Evolutionary conservation across 1,140 invertebrate species (phyloP).

Genomic region (Luehdorfia chinensis): DNA sequence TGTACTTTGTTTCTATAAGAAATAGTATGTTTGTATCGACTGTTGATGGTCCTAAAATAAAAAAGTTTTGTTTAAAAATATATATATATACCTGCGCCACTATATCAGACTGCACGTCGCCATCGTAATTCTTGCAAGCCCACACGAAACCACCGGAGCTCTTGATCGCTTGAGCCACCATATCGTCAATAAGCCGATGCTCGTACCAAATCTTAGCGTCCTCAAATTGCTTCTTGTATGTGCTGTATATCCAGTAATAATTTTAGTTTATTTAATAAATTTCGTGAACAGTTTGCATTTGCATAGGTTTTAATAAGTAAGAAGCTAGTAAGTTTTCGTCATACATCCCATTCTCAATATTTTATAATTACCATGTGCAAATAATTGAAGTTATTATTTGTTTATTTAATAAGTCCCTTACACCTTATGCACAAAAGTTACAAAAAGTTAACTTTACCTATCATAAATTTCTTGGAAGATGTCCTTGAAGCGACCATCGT

Average conservation of each 20-base stretch:
- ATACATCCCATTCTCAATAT: no score
- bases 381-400: no score
- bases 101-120: slow-evolving; percentile 93
- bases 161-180: slow-evolving; percentile 94
- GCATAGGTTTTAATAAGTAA: no score
- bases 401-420: no score
- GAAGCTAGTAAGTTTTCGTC: no score
- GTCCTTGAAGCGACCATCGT: slow-evolving; percentile 95
- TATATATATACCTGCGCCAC: slow-evolving; percentile 81
- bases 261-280: not conserved
- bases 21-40: no score
- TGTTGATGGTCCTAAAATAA: no score
- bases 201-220: slow-evolving; percentile 92
- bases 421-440: no score
- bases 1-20: no score
- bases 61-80: no score
- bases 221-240: slow-evolving; percentile 89
- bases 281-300: no score
- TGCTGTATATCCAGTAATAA: slow-evolving; percentile 55
- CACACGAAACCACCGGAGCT: slow-evolving; percentile 93
- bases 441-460: slow-evolving; percentile 80
- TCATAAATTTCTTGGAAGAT: slow-evolving; percentile 94
- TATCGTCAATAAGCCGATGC: slow-evolving; percentile 95
- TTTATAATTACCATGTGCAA: no score
- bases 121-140: slow-evolving; percentile 96